A percentile compares a stretch with the other conserved stretches of the same genome.
These are phyloP conservation scores for Mesaphorura yosii DNA, from an alignment of 1,140 invertebrate species.

Conservation along the genomic window DNA sequence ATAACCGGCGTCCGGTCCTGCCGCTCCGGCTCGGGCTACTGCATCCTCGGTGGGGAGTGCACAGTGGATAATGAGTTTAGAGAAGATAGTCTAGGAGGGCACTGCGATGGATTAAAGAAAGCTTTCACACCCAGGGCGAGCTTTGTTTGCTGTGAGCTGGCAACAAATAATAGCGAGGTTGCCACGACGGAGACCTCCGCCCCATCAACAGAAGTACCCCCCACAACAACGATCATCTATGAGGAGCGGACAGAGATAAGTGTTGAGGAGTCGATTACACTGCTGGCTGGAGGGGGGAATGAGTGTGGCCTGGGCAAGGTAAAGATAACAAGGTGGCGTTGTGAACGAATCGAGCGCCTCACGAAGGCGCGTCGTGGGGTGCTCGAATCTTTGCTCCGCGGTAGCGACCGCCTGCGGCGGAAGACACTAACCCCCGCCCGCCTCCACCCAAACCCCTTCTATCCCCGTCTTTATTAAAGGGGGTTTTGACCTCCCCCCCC, in stretches of 20 bases:
- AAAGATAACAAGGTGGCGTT: background rate
- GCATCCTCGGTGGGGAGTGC: conserved; percentile 36
- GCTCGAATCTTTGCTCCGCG: too few species aligned
- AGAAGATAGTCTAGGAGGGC: conserved; percentile 34
- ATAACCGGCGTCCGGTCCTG: conserved; percentile 40
- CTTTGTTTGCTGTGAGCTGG: conserved; percentile 37
- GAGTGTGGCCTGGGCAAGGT: background rate
- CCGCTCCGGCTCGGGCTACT: conserved; percentile 37
- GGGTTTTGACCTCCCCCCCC: too few species aligned
- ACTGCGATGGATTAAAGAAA: conserved; percentile 38
- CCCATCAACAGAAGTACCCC: background rate
- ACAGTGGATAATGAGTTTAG: conserved; percentile 38
- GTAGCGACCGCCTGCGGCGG: background rate
- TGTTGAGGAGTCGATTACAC: conserved; percentile 8
- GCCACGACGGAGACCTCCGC: background rate
- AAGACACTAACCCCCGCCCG: too few species aligned
- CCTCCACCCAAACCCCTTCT: too few species aligned
- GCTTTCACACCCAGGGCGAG: conserved; percentile 39
- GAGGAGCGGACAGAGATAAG: conserved; percentile 20
- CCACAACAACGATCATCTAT: conserved; percentile 12
- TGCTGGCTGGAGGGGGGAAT: background rate
- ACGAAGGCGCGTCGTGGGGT: background rate
- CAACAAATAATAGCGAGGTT: background rate
- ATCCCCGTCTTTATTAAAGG: too few species aligned
- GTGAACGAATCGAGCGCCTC: too few species aligned